Conservation (phyloP, 2,797 vertebrate genomes). For the Takifugu rubripes region DNA sequence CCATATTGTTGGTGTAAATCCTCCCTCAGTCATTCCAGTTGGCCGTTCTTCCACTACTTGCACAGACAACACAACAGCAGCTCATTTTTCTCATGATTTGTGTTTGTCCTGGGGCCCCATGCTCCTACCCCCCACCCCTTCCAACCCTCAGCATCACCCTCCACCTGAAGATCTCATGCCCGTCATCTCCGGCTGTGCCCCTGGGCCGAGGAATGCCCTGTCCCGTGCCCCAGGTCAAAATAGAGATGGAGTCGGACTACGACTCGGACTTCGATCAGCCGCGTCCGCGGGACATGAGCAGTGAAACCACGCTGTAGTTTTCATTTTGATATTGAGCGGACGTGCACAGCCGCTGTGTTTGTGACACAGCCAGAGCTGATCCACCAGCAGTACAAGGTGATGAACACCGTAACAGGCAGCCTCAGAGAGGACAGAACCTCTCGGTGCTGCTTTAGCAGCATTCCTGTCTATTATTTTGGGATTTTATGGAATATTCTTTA, state of each 20-base stretch:
- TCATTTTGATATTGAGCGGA: conserved; percentile 1
- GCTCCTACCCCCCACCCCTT: conserved; percentile 14
- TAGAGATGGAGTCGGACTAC: conserved; percentile 94
- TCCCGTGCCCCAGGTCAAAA: conserved; percentile 90
- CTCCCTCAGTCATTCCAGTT: background rate
- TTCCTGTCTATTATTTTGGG: too few species aligned
- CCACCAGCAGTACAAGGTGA: background rate
- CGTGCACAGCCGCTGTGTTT: background rate
- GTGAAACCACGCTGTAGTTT: conserved; percentile 85
- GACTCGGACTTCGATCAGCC: conserved; percentile 81
- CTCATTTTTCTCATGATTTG: conserved; percentile 3
- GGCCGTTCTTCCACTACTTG: too few species aligned
- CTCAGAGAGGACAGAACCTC: conserved; percentile 11
- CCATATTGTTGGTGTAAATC: background rate
- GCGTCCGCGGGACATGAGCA: conserved; percentile 77
- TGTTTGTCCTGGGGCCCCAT: background rate
- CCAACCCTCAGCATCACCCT: conserved; percentile 85
- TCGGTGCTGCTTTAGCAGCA: background rate
- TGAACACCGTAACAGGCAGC: conserved; percentile 1
- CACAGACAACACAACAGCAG: conserved; percentile 5
- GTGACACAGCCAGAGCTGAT: conserved; percentile 20
- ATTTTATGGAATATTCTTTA: too few species aligned
- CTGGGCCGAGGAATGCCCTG: conserved; percentile 77
- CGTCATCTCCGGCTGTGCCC: conserved; percentile 82
- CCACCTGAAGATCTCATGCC: conserved; percentile 98